Conservation (phyloP, 2,888 invertebrate genomes). For the Platycheirus rosarum region DNA sequence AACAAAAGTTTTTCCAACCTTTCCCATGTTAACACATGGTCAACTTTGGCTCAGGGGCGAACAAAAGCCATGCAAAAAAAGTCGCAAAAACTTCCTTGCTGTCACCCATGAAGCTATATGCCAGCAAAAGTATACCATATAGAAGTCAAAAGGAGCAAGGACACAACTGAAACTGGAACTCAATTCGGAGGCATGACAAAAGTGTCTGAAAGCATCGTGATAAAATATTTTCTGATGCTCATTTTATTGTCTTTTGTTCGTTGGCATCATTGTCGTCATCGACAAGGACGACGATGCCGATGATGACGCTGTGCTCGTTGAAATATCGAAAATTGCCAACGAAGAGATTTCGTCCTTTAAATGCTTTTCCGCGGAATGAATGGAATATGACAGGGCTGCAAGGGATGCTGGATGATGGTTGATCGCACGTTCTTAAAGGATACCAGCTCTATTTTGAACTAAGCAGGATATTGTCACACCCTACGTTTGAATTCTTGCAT, state of each 20-base stretch:
- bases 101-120: slow-evolving; percentile 7
- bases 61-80: slow-evolving; percentile 26
- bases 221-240: slow-evolving; percentile 63
- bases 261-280: slow-evolving; percentile 24
- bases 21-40: slow-evolving; percentile 44
- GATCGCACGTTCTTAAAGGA: slow-evolving; percentile 44
- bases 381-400: slow-evolving; percentile 44
- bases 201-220: slow-evolving; percentile 71
- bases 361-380: slow-evolving; percentile 56
- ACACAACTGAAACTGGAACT: slow-evolving; percentile 62
- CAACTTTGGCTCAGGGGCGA: slow-evolving; percentile 47
- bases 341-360: slow-evolving; percentile 53
- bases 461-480: slow-evolving; percentile 8
- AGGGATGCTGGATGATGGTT: slow-evolving; percentile 32
- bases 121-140: slow-evolving; percentile 16
- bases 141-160: slow-evolving; percentile 53
- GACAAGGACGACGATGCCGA: slow-evolving; percentile 9
- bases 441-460: background rate
- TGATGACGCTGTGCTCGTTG: slow-evolving; percentile 29
- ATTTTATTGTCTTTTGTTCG: slow-evolving; percentile 70
- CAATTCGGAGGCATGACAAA: slow-evolving; percentile 67
- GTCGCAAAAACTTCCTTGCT: slow-evolving; percentile 13
- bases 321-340: slow-evolving; percentile 63
- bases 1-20: slow-evolving; percentile 40
- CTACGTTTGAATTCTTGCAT: background rate